Percentiles rank a stretch among this genome's conserved stretches.
phyloP scores from a whole-genome alignment of 2,113 vertebrate genomes.

The Chrysochloris asiatica region DNA sequence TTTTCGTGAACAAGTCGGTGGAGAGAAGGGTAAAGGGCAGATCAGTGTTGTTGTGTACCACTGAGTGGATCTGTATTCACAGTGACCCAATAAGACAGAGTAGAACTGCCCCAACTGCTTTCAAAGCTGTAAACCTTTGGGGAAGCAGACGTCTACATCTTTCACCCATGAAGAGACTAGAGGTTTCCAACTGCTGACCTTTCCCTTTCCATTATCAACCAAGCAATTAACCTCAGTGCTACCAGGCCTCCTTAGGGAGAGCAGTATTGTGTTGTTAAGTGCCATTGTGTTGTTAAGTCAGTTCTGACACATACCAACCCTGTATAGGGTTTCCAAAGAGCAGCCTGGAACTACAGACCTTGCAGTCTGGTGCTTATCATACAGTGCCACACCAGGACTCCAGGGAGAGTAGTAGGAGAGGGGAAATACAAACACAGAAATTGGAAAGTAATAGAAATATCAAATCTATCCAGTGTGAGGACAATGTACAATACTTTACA shows the following conservation, averaged over 20 bases:
- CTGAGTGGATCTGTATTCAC: neutral
- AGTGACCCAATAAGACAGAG: neutral
- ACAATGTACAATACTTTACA: neutral
- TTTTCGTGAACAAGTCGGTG: neutral
- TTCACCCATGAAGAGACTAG: neutral
- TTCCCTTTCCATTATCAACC: neutral
- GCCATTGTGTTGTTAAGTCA: too few species aligned
- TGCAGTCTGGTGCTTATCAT: too few species aligned
- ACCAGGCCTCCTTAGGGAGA: neutral
- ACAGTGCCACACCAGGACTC: too few species aligned
- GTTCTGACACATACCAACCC: too few species aligned
- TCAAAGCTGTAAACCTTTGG: neutral
- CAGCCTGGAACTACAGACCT: too few species aligned
- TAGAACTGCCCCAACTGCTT: neutral
- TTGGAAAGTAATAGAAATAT: neutral
- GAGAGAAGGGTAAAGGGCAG: neutral
- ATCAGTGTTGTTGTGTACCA: neutral
- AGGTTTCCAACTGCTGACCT: neutral
- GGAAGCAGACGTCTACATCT: neutral
- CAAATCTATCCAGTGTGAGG: neutral
- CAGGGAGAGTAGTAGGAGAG: neutral
- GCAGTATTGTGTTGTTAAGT: too few species aligned
- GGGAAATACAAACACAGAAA: neutral
- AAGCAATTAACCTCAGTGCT: neutral
- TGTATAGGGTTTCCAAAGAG: too few species aligned